Evolutionary conservation across 2,113 vertebrate species (phyloP).

Genomic region (Embiotoca jacksoni): DNA sequence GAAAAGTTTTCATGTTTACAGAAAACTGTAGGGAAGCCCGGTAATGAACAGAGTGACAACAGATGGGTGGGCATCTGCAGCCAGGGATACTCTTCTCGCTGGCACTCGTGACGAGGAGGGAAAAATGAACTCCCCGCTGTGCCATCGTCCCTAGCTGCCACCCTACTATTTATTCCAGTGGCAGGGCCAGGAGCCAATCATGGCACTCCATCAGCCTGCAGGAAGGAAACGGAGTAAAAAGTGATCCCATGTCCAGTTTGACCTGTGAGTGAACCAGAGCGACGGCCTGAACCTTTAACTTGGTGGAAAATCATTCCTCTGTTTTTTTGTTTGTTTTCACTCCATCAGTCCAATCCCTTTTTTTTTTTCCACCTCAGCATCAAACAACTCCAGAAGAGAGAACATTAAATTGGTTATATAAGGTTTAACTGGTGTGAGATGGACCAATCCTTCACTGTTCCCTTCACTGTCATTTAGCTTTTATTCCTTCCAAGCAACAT

Average conservation of each 20-base stretch:
- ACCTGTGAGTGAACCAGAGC: constrained; percentile 27
- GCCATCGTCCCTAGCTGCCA: constrained; percentile 42
- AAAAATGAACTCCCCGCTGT: constrained; percentile 47
- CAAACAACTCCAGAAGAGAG: constrained; percentile 7
- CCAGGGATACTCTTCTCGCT: constrained; percentile 46
- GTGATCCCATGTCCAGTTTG: constrained; percentile 13
- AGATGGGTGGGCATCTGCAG: constrained; percentile 73
- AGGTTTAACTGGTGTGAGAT: constrained; percentile 25
- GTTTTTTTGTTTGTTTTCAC: constrained; percentile 17
- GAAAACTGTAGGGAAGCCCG: constrained; percentile 54
- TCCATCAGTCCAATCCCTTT: constrained; percentile 2
- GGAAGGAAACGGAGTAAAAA: constrained; percentile 31
- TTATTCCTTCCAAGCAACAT: constrained; percentile 34
- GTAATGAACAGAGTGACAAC: constrained; percentile 42
- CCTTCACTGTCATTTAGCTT: constrained; percentile 26
- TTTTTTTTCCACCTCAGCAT: constrained; percentile 7
- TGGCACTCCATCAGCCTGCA: constrained; percentile 9
- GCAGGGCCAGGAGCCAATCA: constrained; percentile 54
- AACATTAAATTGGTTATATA: constrained; percentile 16
- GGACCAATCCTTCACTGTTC: not conserved
- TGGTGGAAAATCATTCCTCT: too few relatives aligned
- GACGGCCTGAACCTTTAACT: not conserved
- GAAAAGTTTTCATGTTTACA: constrained; percentile 43
- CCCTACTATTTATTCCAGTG: constrained; percentile 64
- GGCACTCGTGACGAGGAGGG: constrained; percentile 16